Base-by-base conservation (phyloP, 2,797 vertebrate genomes). In the Platyrinchus mystaceus region DNA sequence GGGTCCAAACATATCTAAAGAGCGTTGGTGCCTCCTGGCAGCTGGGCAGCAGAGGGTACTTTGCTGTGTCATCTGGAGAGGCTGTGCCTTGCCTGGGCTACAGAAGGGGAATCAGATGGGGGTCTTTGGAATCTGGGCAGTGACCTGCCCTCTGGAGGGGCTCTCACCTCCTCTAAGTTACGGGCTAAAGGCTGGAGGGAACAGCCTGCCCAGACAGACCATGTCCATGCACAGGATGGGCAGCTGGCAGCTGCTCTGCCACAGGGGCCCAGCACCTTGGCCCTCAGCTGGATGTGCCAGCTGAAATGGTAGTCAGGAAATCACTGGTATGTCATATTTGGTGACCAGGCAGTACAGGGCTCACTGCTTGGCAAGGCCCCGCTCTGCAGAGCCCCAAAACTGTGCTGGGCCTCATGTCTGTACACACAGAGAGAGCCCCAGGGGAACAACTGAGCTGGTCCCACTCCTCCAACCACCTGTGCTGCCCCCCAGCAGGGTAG, bases 351-450 rank as follows among this genome's bases (percentile, higher is more conserved):
- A 52, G 75, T 11, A 0, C 19, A 0, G 32, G 44, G 67, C 53
- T 55, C 8, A 0, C 10, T 50, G 21, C 19, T 19, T 36, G 2
- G 50, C 0, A 3, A 53, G 55, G 34, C 27, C 12, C 17, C 0
- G 1, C 41, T 22, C 49, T 13, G 28, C 43, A 43, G 62, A 60
- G 41, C 37, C 52, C 1, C 1, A 27, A 9, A 12, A 23, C 55
- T 0, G 0, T 4, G 21, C 19, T 3, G 47, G 28, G 7, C 34
- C 44, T 62, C 64, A 37, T 12, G 1, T 14, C 1, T 11, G 8
- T 9, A 7, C 26, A 22, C 0, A 2, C 14, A 34, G 30, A 22
- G 52, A 17, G 69, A 21, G 75, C 17, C 34, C 55, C 55, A 9
- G 0, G 1, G 73, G 43, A 24, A 37, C 7, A 3, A 59, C 41